Base-by-base conservation (phyloP, 2,797 vertebrate genomes). In the Galago senegalensis region DNA sequence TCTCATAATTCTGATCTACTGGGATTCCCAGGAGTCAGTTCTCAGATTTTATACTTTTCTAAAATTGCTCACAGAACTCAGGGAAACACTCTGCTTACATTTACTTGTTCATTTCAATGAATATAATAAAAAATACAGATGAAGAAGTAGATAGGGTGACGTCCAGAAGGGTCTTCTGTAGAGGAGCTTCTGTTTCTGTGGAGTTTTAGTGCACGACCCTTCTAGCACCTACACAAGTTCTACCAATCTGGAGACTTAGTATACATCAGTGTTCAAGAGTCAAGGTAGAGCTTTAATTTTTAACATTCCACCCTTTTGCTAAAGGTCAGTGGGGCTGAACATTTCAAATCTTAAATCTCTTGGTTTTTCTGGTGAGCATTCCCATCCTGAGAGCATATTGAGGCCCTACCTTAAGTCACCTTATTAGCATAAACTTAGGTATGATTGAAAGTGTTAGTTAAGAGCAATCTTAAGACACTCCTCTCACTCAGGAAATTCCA, bases 91-190 rank as follows among this genome's bases (percentile, higher is more conserved):
- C 60, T 60, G 58, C 27, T 87, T 73, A 60, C 34, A 43, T 60
- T 73, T 73, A 60, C 4, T 7, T 43, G 37, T 73, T 87, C 21
- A 34, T 18, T 27, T 5, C 5, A 79, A 40, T 16, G 1, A 23
- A 16, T 31, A 29, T 79, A 12, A 18, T 16, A 29, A 60, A 49
- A 13, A 7, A 87, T 23, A 7, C 1, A 18, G 37, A 27, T 25
- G 3, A 31, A 37, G 20, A n/a, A 4, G 4, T 27, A 27, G 11
- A 0, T 2, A 43, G 0, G 6, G 3, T 87, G 53, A 23, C 5
- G 29, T 37, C 17, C 0, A 6, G 31, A 61, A 60, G 9, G 20
- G 7, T 37, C 8, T 2, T 2, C 11, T 14, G 2, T 14, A 60
- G 7, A 79, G 20, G 11, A 60, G 29, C 63, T 69, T 40, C 12